phyloP scores from a whole-genome alignment of 2,888 invertebrate genomes.

The Carterocephalus palaemon region DNA sequence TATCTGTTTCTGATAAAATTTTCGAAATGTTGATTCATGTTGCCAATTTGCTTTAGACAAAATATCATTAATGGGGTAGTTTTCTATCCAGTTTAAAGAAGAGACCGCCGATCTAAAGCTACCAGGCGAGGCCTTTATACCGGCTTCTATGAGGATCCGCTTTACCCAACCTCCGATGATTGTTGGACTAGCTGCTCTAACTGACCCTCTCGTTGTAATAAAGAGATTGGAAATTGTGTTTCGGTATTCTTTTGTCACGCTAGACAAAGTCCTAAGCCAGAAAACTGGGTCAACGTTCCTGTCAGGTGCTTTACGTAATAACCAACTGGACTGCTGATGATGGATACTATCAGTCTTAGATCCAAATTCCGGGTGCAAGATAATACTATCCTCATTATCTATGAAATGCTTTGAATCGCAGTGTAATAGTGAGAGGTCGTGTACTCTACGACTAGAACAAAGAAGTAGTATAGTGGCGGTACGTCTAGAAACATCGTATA shows the following conservation, averaged over 20 bases:
- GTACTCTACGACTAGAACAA: no score
- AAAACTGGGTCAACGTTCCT: no score
- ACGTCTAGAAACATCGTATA: no score
- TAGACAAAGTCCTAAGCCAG: slow-evolving; percentile 21
- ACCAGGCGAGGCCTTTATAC: slow-evolving; percentile 20
- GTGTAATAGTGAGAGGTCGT: slow-evolving; percentile 27
- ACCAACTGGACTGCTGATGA: no score
- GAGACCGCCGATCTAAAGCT: slow-evolving; percentile 25
- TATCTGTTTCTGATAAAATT: slow-evolving; percentile 9
- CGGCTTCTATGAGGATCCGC: slow-evolving; percentile 14
- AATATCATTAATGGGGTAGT: slow-evolving; percentile 26
- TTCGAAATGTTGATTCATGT: slow-evolving; percentile 16
- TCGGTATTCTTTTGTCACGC: no score
- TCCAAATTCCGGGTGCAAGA: slow-evolving; percentile 28
- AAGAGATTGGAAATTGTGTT: no score
- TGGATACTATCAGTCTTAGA: no score
- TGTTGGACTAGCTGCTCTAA: no score
- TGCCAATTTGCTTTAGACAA: slow-evolving; percentile 24
- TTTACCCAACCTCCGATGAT: slow-evolving; percentile 23
- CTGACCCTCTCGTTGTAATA: no score
- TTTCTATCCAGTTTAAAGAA: slow-evolving; percentile 26
- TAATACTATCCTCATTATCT: slow-evolving; percentile 22
- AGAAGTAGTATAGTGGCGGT: slow-evolving; percentile 25
- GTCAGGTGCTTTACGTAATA: no score
- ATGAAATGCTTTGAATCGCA: slow-evolving; percentile 17